Evolutionary conservation across 2,797 vertebrate genomes (phyloP), one percentile per base, ranked within the genome.

Genomic region (Microctenopoma lineatum): DNA sequence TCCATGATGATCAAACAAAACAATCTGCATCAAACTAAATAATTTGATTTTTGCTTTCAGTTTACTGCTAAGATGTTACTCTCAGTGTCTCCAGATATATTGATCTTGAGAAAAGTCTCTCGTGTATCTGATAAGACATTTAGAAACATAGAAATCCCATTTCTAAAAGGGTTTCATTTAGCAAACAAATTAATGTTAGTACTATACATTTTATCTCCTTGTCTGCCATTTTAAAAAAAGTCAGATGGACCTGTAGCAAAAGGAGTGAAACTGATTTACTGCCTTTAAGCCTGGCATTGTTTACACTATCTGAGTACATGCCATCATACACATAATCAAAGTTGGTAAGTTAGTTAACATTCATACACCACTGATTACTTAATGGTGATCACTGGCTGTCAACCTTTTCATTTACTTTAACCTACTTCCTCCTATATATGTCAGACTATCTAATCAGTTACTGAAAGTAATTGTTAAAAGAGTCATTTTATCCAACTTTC

Each of bases 401-500:
- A 29, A 21, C 58, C 32, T 70, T 70, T 63, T 70, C 41, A 59
- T 77, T 55, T 59, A 45, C 62, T 39, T 50, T 4, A 1, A 51
- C 34, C n/a, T 70, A 18, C 42, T n/a, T 59, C 15, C 26, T 59
- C 46, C 59, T 45, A 39, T 47, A 3, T 52, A 68, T 59, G 74
- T 26, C 21, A 70, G 70, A 21, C 21, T 21, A 21, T 21, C 21
- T 21, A 21, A 21, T 21, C 21, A 21, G 21, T 21, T 21, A 21
- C 21, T 21, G 21, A 21, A 21, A 2, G 21, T 21, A 21, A 21
- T 21, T 2, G 21, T 21, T 21, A 21, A 21, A 21, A 21, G 32
- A 45, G 67, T n/a, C 27, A 29, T 77, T 85, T 76, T 41, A 65
- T 74, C 12, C 53, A 41, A 25, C 47, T 72, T 62, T 79, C 25